phyloP scores from a whole-genome alignment of 2,888 invertebrate species.

The Adelphocoris suturalis region DNA sequence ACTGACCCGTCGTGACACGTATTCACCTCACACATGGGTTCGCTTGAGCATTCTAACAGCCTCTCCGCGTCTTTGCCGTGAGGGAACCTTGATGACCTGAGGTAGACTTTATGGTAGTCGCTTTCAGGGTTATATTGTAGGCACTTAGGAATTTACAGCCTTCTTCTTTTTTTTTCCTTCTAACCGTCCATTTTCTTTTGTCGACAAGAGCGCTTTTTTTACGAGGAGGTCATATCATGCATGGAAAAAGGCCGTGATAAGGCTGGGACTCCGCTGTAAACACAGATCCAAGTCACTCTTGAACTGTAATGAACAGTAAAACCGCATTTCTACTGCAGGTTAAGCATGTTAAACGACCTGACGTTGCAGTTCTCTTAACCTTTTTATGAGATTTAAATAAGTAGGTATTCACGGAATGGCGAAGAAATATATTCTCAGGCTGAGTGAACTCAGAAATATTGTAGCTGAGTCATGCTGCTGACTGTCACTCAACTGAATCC shows the following conservation, averaged over 20 bases:
- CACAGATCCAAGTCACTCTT: background rate
- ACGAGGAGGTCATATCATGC: constrained; percentile 38
- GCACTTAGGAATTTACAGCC: constrained; percentile 69
- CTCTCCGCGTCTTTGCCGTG: constrained; percentile 16
- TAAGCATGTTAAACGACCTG: background rate
- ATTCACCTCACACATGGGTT: constrained; percentile 67
- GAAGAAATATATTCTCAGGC: no score
- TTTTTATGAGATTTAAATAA: background rate
- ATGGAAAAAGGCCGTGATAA: constrained; percentile 54
- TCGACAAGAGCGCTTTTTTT: constrained; percentile 61
- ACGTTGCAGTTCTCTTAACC: background rate
- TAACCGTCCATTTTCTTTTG: constrained; percentile 68
- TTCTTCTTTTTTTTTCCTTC: constrained; percentile 42
- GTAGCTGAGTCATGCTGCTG: no score
- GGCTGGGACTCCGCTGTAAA: constrained; percentile 34
- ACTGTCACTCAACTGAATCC: no score
- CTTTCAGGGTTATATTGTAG: constrained; percentile 65
- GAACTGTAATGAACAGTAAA: constrained; percentile 3
- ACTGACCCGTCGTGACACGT: constrained; percentile 59
- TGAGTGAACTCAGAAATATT: no score
- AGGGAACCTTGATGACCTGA: background rate
- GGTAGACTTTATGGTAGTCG: constrained; percentile 53
- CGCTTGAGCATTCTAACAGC: constrained; percentile 67
- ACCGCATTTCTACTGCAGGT: background rate
- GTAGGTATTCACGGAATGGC: no score